These are phyloP conservation scores for Galaxea fascicularis DNA, from an alignment of 92 coral and sea anemone species.

Conservation along the genomic window DNA sequence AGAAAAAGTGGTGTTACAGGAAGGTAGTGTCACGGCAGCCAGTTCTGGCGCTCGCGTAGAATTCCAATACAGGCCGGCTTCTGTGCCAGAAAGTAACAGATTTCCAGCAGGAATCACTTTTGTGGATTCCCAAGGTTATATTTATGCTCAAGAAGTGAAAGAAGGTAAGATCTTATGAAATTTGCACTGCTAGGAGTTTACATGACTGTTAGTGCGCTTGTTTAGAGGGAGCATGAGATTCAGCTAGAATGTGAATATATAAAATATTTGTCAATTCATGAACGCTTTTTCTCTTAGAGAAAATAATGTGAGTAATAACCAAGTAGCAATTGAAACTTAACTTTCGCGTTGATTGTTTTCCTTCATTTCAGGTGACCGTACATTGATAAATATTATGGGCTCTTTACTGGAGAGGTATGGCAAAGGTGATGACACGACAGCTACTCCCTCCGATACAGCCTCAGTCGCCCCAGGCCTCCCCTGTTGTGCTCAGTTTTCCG, in stretches of 20 bases:
- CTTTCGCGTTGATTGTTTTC: too few relatives aligned
- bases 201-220: not conserved
- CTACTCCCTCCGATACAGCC: constrained; percentile 53
- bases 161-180: constrained; percentile 48
- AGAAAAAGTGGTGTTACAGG: not conserved
- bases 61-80: constrained; percentile 73
- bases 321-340: too few relatives aligned
- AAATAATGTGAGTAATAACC: too few relatives aligned
- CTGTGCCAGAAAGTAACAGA: constrained; percentile 58
- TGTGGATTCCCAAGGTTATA: constrained; percentile 90
- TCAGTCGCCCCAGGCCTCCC: constrained; percentile 78
- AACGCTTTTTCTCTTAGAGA: too few relatives aligned
- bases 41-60: not conserved
- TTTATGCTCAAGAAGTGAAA: constrained; percentile 89
- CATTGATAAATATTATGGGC: constrained; percentile 85
- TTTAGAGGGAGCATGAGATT: not conserved
- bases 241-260: too few relatives aligned
- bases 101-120: constrained; percentile 89
- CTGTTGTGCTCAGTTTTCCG: constrained; percentile 85
- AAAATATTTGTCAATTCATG: too few relatives aligned
- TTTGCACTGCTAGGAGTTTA: not conserved
- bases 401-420: constrained; percentile 54
- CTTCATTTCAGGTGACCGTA: constrained; percentile 71
- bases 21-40: not conserved
- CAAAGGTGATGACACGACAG: constrained; percentile 34